Conservation (phyloP, 2,888 invertebrate genomes). For the Podotricha telesiphe region DNA sequence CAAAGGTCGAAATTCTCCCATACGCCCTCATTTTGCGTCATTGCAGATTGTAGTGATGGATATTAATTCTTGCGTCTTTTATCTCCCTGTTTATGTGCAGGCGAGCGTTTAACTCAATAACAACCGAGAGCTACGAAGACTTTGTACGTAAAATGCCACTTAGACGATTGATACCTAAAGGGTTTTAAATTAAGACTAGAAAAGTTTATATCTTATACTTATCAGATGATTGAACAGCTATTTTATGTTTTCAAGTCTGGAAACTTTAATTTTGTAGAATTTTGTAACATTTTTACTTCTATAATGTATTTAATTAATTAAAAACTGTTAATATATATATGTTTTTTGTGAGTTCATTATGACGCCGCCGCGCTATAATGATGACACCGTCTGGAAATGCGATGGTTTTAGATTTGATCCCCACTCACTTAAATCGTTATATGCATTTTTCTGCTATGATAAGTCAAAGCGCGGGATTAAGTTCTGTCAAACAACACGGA, state of each 20-base stretch:
- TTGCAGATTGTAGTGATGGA: slow-evolving; percentile 69
- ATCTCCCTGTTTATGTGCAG: slow-evolving; percentile 69
- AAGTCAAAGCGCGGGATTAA: too few relatives aligned
- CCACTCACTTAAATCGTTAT: too few relatives aligned
- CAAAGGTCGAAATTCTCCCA: slow-evolving; percentile 32
- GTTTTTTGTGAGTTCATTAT: too few relatives aligned
- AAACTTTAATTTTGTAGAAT: not conserved
- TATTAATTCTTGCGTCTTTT: slow-evolving; percentile 70
- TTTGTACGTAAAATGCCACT: slow-evolving; percentile 5
- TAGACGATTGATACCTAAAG: slow-evolving; percentile 12
- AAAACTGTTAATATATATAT: too few relatives aligned
- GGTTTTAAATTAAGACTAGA: slow-evolving; percentile 4
- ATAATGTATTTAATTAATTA: too few relatives aligned
- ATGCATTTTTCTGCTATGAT: too few relatives aligned
- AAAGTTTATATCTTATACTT: not conserved
- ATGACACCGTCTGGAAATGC: too few relatives aligned
- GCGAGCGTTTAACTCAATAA: slow-evolving; percentile 79
- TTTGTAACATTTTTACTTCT: too few relatives aligned
- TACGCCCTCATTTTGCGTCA: slow-evolving; percentile 53
- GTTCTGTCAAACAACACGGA: too few relatives aligned
- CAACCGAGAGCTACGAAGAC: slow-evolving; percentile 41
- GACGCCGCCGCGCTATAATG: too few relatives aligned
- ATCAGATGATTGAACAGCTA: slow-evolving; percentile 1
- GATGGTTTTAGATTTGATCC: too few relatives aligned
- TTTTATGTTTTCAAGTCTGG: slow-evolving; percentile 12